Base-by-base conservation (phyloP, 2,888 invertebrate genomes). In the Cristatella mucedo region DNA sequence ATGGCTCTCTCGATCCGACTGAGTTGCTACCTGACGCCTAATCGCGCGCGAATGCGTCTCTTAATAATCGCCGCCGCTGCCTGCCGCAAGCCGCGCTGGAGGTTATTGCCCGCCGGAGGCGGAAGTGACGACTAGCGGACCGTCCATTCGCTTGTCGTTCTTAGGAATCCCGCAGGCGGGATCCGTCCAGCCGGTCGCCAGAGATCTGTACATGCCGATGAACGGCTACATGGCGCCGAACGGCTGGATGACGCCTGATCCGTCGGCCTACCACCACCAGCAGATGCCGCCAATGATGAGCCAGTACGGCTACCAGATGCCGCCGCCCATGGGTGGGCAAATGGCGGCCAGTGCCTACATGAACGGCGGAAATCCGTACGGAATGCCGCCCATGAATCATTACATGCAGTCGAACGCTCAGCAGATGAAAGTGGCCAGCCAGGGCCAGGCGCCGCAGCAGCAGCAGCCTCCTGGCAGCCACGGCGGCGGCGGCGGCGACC, bases 211-310 rank as follows among this genome's bases (percentile, higher is more conserved):
- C 53, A 55, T 55, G 33, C 61, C 62, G 55, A 52, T 55, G 49
- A 89, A 86, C 65, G 87, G 87, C 1, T 91, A 91, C 70, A 87
- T 89, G 86, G 86, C 87, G 42, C 89, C 91, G 64, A 87, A 89
- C 6, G 87, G 87, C 68, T 82, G 84, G 75, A 59, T 83, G 80
- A 51, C 53, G 29, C 49, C 54, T 26, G 76, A 80, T 51, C 76
- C 78, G 5, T 78, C 80, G 54, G 48, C 54, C 33, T 81, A 82
- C 58, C 54, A 56, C 37, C 83, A 84, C 59, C 77, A 78, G 15
- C 22, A 26, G 36, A 21, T 5, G 6, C 24, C 36, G 43, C 76
- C 78, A 42, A 49, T 53, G 20, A 77, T 78, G 53, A 43, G 47
- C 5, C 47, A 48, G 21, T 46, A 74, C 53, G 66, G 68, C 34